Conservation (phyloP, 1,140 invertebrate species). For the Neelides sp. region DNA sequence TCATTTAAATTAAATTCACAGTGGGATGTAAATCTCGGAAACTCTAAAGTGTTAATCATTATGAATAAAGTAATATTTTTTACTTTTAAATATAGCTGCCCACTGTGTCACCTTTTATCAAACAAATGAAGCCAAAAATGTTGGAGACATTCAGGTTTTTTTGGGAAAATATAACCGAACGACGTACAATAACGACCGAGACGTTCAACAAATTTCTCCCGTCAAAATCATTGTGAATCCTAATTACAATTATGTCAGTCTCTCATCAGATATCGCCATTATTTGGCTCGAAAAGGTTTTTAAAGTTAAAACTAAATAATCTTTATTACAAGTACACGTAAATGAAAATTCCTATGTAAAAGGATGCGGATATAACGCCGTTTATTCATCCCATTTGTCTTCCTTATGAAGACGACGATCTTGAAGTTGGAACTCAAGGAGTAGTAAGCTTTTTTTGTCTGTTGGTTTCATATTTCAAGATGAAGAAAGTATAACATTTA, state of each 20-base stretch:
- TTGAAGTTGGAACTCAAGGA: slow-evolving; percentile 4
- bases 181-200: slow-evolving; percentile 13
- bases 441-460: no score
- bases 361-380: background rate
- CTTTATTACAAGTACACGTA: no score
- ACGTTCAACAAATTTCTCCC: slow-evolving; percentile 8
- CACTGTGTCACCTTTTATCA: slow-evolving; percentile 16
- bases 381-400: slow-evolving; percentile 18
- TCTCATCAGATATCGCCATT: slow-evolving; percentile 22
- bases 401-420: slow-evolving; percentile 8
- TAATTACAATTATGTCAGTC: slow-evolving; percentile 14
- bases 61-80: no score
- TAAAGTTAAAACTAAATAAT: background rate
- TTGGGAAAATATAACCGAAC: slow-evolving; percentile 19
- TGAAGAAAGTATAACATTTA: no score
- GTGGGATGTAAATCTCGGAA: background rate
- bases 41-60: no score
- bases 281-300: slow-evolving; percentile 15
- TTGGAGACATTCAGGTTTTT: background rate
- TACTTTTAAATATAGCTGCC: slow-evolving; percentile 17
- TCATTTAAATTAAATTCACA: background rate
- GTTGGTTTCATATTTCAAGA: no score
- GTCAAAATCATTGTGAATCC: slow-evolving; percentile 11
- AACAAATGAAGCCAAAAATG: slow-evolving; percentile 11
- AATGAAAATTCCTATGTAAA: background rate